Conservation (phyloP, 1,140 invertebrate species). For the Tetramorium parvispinum region DNA sequence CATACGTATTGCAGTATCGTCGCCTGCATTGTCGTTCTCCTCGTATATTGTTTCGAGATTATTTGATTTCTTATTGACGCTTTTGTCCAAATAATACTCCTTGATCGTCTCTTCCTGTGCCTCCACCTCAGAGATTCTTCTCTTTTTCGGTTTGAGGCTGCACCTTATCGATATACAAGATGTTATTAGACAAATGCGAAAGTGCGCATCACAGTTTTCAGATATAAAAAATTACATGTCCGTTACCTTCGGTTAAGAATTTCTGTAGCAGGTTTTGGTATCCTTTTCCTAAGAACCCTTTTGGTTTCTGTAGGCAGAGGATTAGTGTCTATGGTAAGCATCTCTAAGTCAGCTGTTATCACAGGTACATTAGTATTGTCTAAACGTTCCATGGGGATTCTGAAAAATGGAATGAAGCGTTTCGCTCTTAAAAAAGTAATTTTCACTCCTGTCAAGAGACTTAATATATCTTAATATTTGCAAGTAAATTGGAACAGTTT, state of each 20-base stretch:
- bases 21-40: slow-evolving; percentile 75
- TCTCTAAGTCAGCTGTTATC: slow-evolving; percentile 79
- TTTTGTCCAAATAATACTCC: slow-evolving; percentile 82
- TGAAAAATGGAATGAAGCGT: slow-evolving; percentile 26
- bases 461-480: not conserved
- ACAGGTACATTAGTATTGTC: slow-evolving; percentile 77
- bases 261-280: slow-evolving; percentile 55
- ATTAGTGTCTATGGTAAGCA: slow-evolving; percentile 76
- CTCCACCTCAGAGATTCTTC: slow-evolving; percentile 75
- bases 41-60: slow-evolving; percentile 84
- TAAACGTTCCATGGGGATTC: slow-evolving; percentile 35
- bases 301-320: slow-evolving; percentile 9
- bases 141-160: slow-evolving; percentile 79
- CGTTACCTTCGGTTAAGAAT: slow-evolving; percentile 79
- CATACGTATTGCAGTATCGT: slow-evolving; percentile 72
- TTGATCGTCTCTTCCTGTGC: slow-evolving; percentile 74
- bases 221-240: not conserved
- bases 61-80: slow-evolving; percentile 76
- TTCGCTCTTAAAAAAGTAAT: not conserved
- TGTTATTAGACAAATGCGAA: not conserved
- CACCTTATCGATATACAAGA: slow-evolving; percentile 72
- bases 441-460: not conserved
- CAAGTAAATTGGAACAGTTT: not conserved
- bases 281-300: slow-evolving; percentile 70
- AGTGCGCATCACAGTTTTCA: not conserved